These are phyloP conservation scores for Orthonyx spaldingii DNA, from an alignment of 2,113 vertebrate genomes.

Conservation along the genomic window DNA sequence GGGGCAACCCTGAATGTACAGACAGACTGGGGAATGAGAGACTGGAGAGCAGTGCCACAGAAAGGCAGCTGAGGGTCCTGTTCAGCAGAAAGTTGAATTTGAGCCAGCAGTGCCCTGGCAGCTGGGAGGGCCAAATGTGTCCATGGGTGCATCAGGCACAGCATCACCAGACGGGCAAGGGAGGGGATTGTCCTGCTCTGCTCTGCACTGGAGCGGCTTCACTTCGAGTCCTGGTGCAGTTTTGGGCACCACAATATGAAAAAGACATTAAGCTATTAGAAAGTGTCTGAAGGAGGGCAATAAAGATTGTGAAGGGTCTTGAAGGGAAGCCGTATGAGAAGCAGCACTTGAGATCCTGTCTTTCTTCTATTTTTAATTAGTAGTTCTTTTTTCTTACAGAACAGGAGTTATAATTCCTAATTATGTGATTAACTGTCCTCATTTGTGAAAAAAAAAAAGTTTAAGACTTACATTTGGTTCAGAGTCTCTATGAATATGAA, in stretches of 20 bases:
- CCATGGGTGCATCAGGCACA: background rate
- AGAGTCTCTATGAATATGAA: background rate
- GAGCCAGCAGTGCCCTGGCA: background rate
- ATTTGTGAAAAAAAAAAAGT: background rate
- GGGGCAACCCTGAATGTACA: background rate
- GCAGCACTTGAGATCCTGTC: background rate
- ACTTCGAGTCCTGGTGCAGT: fast-evolving
- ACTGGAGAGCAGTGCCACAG: background rate
- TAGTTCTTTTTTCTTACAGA: background rate
- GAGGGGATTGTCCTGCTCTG: background rate
- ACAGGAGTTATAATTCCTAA: background rate
- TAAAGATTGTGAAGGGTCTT: background rate
- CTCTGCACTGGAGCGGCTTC: fast-evolving
- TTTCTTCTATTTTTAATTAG: background rate
- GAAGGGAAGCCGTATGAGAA: background rate
- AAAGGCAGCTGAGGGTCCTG: background rate
- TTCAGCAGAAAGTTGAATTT: fast-evolving
- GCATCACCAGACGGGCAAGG: fast-evolving
- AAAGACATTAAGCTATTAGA: background rate
- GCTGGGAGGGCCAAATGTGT: fast-evolving
- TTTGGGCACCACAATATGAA: background rate
- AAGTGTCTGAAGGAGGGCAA: background rate
- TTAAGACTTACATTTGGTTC: background rate
- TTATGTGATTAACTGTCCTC: background rate
- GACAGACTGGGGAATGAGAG: background rate